A percentile compares a stretch with the other conserved stretches of the same genome.
These are phyloP conservation scores for Halcyon chelicuti DNA, from an alignment of 2,797 vertebrate genomes.

Conservation along the genomic window DNA sequence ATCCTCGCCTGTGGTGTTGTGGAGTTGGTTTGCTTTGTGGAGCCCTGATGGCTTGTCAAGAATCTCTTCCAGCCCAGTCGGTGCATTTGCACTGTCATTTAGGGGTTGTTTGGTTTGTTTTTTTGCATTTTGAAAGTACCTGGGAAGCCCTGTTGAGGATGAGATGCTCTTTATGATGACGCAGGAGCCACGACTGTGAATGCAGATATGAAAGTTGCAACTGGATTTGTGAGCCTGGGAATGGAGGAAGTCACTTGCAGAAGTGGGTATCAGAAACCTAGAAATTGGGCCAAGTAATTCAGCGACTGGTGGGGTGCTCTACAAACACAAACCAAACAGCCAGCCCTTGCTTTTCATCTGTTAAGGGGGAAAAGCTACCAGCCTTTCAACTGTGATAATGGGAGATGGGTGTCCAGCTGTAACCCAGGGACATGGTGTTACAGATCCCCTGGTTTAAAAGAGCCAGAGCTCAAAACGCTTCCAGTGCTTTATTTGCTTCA, in stretches of 20 bases:
- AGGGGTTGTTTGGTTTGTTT: background rate
- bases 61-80: slow-evolving; percentile 23
- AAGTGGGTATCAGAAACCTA: slow-evolving; percentile 34
- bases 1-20: background rate
- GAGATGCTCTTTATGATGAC: background rate
- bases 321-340: background rate
- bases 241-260: slow-evolving; percentile 56
- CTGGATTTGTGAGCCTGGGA: slow-evolving; percentile 31
- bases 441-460: background rate
- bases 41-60: background rate
- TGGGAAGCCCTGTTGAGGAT: background rate
- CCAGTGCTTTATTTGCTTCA: background rate
- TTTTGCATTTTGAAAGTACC: background rate
- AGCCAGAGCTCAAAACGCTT: background rate
- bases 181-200: rapidly evolving
- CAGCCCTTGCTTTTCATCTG: background rate
- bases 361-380: background rate
- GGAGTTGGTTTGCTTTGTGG: background rate
- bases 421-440: background rate
- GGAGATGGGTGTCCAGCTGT: background rate
- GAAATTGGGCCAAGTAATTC: slow-evolving; percentile 22
- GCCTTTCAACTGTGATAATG: background rate
- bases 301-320: background rate
- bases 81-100: background rate
- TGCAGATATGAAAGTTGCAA: slow-evolving; percentile 3